Percentiles rank a stretch among this genome's conserved stretches.
These are phyloP conservation scores for Aurelia aurita DNA, from an alignment of 30 jellyfish, hydroid and myxozoan species.

Conservation along the genomic window DNA sequence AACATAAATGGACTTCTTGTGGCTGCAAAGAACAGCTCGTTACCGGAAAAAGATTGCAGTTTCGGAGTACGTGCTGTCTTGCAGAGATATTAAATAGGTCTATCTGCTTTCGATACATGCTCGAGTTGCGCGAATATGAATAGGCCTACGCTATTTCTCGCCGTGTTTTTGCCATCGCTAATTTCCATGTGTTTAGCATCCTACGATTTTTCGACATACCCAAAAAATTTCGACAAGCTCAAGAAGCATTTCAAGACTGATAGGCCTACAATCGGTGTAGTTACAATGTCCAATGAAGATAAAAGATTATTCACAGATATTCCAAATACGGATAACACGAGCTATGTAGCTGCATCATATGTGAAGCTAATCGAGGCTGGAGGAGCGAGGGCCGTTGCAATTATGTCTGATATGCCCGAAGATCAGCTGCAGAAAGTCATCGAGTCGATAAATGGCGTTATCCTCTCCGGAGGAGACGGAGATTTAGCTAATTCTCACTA, in stretches of 20 bases:
- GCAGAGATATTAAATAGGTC: too few species aligned
- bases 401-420: conserved; percentile 68
- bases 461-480: conserved; percentile 92
- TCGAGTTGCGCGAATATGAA: neutral
- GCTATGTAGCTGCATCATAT: conserved; percentile 82
- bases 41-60: too few species aligned
- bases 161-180: neutral
- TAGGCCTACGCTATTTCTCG: neutral
- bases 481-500: conserved; percentile 88
- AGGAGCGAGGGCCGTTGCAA: conserved; percentile 92
- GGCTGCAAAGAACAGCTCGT: too few species aligned
- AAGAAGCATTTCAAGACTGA: conserved; percentile 59
- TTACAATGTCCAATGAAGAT: conserved; percentile 70
- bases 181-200: neutral
- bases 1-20: too few species aligned
- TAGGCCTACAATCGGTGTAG: conserved; percentile 76
- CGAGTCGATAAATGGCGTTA: conserved; percentile 79
- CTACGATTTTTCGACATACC: conserved; percentile 63
- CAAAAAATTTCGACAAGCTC: conserved; percentile 68
- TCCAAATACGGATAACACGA: conserved; percentile 58
- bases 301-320: conserved; percentile 44
- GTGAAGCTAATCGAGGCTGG: conserved; percentile 86
- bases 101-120: too few species aligned
- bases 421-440: conserved; percentile 53
- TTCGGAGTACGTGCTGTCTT: too few species aligned